Base-by-base conservation (phyloP, 2,888 invertebrate genomes). In the Epinotia brunnichana region DNA sequence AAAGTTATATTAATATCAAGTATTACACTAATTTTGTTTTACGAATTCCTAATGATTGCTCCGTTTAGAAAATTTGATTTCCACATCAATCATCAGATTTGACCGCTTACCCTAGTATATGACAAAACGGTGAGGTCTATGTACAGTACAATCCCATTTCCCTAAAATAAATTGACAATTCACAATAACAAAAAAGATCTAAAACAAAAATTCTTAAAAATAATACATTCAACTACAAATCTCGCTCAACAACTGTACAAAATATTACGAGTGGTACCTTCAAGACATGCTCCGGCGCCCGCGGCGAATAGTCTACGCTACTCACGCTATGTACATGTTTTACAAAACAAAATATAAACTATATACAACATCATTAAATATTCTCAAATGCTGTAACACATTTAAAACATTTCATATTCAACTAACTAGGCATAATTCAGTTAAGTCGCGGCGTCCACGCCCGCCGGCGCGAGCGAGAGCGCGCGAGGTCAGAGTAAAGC, bases 151-250 rank as follows among this genome's bases (percentile, higher is more conserved):
- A 94, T 94, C 94, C 95, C 95, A 94, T 94, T 95, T 95, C 94
- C 95, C 95, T 95, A 95, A 94, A 95, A 85, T n/a, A 95, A 95
- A 95, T 95, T 95, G 95, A 95, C 95, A 94, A 94, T 94, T 94
- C 94, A 94, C 94, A 94, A 89, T 94, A 95, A 94, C 92, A 95
- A 95, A 93, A 85, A 87, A 85, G 82, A 83, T 88, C 85, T 87
- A 87, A 91, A 91, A 89, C 87, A 84, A 90, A 90, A 87, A 62
- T 62, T 83, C 87, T 87, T 91, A 89, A 88, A 90, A 90, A 88
- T 90, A 91, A 90, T 89, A 87, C 87, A 89, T 90, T 91, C 88
- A 90, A 87, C 88, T 92, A 91, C 87, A 85, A 91, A 91, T 91
- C 88, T 91, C 89, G 85, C 87, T 88, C 86, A 92, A 92, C 90